A percentile compares a stretch with the other conserved stretches of the same genome.
Evolutionary conservation across 37 sponge, comb jelly and placozoan genomes (phyloP).

Genomic region (Tethya wilhelma): DNA sequence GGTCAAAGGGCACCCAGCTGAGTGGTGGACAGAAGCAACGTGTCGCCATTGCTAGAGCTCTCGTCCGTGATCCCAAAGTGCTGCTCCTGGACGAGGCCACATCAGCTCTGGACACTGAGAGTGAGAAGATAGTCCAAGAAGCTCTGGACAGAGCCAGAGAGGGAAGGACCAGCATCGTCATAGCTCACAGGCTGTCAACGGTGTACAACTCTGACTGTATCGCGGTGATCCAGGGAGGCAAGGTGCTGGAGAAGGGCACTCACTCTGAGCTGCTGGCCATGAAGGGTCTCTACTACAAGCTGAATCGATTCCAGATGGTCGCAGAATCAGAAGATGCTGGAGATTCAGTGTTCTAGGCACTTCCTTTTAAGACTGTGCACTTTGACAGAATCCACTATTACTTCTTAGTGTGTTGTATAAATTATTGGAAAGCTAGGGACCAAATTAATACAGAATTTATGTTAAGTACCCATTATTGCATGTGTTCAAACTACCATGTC

Average conservation of each 20-base stretch:
- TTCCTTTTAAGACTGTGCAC: too few relatives aligned
- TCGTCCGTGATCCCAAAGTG: constrained; percentile 72
- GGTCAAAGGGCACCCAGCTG: constrained; percentile 64
- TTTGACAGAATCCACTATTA: too few relatives aligned
- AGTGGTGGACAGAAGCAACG: constrained; percentile 87
- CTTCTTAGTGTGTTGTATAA: too few relatives aligned
- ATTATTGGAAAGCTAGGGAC: too few relatives aligned
- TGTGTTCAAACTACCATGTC: too few relatives aligned
- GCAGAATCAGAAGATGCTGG: too few relatives aligned
- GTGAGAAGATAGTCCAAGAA: constrained; percentile 86
- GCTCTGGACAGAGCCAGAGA: constrained; percentile 85
- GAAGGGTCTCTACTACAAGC: constrained; percentile 64
- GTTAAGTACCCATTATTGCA: too few relatives aligned
- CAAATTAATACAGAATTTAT: too few relatives aligned
- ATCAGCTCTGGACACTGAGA: constrained; percentile 84
- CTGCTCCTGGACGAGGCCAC: constrained; percentile 86
- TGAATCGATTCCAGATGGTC: constrained; percentile 64
- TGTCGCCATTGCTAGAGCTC: constrained; percentile 81
- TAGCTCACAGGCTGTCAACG: constrained; percentile 88
- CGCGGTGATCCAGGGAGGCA: constrained; percentile 66
- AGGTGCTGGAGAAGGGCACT: constrained; percentile 67
- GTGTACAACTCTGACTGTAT: constrained; percentile 79
- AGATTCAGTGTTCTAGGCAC: too few relatives aligned
- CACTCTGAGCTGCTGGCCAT: constrained; percentile 58
- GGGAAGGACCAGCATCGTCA: constrained; percentile 81